These are phyloP conservation scores for Loxodonta africana DNA, from an alignment of 2,113 vertebrate genomes.

Conservation along the genomic window DNA sequence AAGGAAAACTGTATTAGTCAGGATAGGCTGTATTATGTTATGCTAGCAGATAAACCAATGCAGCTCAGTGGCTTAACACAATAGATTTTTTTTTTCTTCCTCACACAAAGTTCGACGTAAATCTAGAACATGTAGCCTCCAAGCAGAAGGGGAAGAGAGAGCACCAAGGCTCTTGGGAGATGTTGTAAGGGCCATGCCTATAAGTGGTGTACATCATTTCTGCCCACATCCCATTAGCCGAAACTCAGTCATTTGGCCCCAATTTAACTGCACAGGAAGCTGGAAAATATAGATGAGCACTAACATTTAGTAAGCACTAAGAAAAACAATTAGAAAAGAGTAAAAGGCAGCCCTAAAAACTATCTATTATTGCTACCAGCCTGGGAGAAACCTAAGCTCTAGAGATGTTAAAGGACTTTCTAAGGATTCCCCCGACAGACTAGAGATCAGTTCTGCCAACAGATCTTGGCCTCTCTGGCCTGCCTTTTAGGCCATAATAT, in stretches of 20 bases:
- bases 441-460: not conserved
- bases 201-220: not conserved
- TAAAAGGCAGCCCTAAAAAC: slow-evolving; percentile 21
- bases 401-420: not conserved
- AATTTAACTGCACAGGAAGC: not conserved
- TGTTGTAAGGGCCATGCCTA: not conserved
- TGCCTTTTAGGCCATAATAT: slow-evolving; percentile 51
- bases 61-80: slow-evolving; percentile 12
- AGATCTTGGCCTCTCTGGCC: slow-evolving; percentile 13
- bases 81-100: slow-evolving; percentile 3
- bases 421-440: not conserved
- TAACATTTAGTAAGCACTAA: slow-evolving; percentile 1
- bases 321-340: slow-evolving; percentile 18
- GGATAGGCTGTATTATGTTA: not conserved
- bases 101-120: slow-evolving; percentile 11
- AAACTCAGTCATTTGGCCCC: not conserved
- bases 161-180: not conserved
- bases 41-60: not conserved
- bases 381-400: slow-evolving; percentile 30
- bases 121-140: not conserved
- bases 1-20: not conserved
- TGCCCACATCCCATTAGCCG: not conserved
- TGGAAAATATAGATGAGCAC: not conserved
- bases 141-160: not conserved
- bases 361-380: not conserved